A percentile compares a stretch with the other conserved stretches of the same genome.
Conservation (phyloP, 2,888 invertebrate genomes). For the Drosophila rellima region DNA sequence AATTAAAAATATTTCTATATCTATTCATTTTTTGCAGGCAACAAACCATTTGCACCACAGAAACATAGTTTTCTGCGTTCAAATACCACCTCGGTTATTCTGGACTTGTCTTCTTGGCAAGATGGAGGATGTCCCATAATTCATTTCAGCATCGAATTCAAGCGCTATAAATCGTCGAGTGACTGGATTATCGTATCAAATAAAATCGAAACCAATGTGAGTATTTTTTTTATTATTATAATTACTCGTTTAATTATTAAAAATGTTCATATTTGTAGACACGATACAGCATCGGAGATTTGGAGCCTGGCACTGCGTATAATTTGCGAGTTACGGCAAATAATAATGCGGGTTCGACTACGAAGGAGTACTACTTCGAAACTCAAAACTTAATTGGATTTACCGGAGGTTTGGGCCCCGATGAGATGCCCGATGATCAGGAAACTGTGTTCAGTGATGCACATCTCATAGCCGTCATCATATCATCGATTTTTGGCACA, state of each 20-base stretch:
- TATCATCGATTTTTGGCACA: conserved; percentile 86
- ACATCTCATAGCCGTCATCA: conserved; percentile 83
- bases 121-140: conserved; percentile 93
- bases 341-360: conserved; percentile 89
- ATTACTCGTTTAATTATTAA: neutral
- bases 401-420: conserved; percentile 68
- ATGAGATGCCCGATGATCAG: conserved; percentile 70
- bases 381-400: conserved; percentile 87
- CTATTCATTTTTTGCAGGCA: conserved; percentile 62
- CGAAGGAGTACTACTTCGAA: conserved; percentile 87
- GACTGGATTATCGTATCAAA: conserved; percentile 86
- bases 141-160: conserved; percentile 87
- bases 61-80: conserved; percentile 90
- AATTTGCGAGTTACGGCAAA: conserved; percentile 88
- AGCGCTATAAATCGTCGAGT: conserved; percentile 75
- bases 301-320: conserved; percentile 87
- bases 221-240: conserved; percentile 57
- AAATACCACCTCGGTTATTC: conserved; percentile 91
- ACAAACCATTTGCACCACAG: conserved; percentile 89
- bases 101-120: conserved; percentile 92
- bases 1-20: neutral
- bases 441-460: conserved; percentile 78
- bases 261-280: conserved; percentile 66
- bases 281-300: conserved; percentile 86
- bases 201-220: conserved; percentile 86